Evolutionary conservation across 2,797 vertebrate genomes (phyloP).

Genomic region (Coccyzus lansbergi): DNA sequence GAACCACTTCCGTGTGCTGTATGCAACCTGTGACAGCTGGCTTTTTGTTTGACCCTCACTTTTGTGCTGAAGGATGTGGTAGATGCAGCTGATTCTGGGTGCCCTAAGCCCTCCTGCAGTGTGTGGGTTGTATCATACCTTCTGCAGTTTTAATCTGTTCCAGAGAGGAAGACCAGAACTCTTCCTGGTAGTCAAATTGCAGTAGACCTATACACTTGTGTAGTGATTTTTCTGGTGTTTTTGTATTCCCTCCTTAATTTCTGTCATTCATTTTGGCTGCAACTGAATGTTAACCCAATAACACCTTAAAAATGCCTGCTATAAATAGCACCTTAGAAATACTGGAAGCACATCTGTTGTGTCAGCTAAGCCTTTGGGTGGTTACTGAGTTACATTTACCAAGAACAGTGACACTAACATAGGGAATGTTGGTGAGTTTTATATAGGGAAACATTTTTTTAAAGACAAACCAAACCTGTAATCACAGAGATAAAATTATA

Average conservation of each 20-base stretch:
- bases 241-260: neutral
- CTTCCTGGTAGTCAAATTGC: neutral
- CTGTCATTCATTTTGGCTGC: neutral
- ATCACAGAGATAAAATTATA: neutral
- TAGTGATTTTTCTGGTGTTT: neutral
- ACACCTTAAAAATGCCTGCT: neutral
- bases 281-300: neutral
- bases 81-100: neutral
- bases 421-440: neutral
- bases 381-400: neutral
- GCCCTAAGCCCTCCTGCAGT: neutral
- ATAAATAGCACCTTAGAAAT: too few species aligned
- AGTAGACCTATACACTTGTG: neutral
- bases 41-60: neutral
- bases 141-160: neutral
- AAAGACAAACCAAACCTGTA: neutral
- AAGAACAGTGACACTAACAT: neutral
- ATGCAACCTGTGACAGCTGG: neutral
- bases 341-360: neutral
- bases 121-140: neutral
- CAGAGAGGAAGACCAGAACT: neutral
- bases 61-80: neutral
- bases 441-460: neutral
- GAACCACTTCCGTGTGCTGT: accelerated
- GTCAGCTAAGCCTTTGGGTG: neutral